Base-by-base conservation (phyloP, 2,888 invertebrate genomes). In the Molanna angustata region DNA sequence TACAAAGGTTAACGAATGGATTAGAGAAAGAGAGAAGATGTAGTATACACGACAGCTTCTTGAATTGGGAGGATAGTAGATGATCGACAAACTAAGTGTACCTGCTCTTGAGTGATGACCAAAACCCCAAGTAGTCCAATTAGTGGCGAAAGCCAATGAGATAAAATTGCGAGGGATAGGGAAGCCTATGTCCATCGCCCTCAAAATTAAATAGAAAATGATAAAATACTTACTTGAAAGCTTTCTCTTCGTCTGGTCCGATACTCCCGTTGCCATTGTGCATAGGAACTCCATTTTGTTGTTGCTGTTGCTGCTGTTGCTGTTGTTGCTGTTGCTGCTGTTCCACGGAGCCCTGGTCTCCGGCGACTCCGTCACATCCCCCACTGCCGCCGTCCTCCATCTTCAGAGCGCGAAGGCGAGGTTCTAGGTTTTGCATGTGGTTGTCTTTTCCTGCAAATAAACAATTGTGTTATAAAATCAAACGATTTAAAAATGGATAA, bases 161-260 rank as follows among this genome's bases (percentile, higher is more conserved):
- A n/a, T n/a, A n/a, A n/a, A n/a, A n/a, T n/a, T n/a, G n/a, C n/a
- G n/a, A n/a, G n/a, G n/a, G n/a, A n/a, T n/a, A n/a, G n/a, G n/a
- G n/a, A n/a, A n/a, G n/a, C n/a, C n/a, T n/a, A n/a, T n/a, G n/a
- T n/a, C n/a, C n/a, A n/a, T n/a, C n/a, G n/a, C n/a, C n/a, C n/a
- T n/a, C n/a, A n/a, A n/a, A n/a, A n/a, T n/a, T n/a, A 35, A 35
- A 6, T 9, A 17, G 16, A 17, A 17, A 39, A 17, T 16, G 16
- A 20, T n/a, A 21, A 20, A 56, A 46, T 59, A 86, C 90, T 86
- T 70, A 92, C 92, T 92, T 92, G 73, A 90, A 92, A 62, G 87
- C 87, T 76, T 90, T 91, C 65, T 91, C 92, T 66, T 94, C 94
- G 64, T 91, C 91, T 62, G 90, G 74, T 1, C 49, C 47, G 33